These are phyloP conservation scores for Ectobius pallidus DNA, from an alignment of 2,888 invertebrate genomes.

Conservation along the genomic window DNA sequence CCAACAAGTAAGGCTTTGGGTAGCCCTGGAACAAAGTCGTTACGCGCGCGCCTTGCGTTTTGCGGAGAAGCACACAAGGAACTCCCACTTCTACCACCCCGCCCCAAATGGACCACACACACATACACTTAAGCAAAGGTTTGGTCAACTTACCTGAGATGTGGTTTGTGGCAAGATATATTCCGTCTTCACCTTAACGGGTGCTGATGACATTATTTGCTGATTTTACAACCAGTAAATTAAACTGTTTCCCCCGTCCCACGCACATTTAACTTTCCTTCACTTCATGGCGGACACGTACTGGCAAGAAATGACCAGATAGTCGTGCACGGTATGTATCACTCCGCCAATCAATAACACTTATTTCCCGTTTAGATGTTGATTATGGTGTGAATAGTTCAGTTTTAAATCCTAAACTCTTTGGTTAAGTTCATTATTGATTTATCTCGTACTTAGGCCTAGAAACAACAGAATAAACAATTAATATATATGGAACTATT, in stretches of 20 bases:
- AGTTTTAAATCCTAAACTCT: too few species aligned
- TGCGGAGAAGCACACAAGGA: slow-evolving; percentile 33
- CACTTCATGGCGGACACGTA: slow-evolving; percentile 39
- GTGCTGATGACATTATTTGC: slow-evolving; percentile 41
- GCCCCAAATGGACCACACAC: slow-evolving; percentile 38
- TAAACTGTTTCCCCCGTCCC: slow-evolving; percentile 1
- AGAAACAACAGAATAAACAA: too few species aligned
- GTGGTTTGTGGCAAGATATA: slow-evolving; percentile 38
- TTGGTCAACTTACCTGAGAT: slow-evolving; percentile 37
- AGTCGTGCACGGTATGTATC: slow-evolving; percentile 32
- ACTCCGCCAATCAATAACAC: slow-evolving; percentile 41
- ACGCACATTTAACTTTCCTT: slow-evolving; percentile 29
- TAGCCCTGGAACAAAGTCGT: slow-evolving; percentile 40
- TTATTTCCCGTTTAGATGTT: too few species aligned
- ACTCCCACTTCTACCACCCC: slow-evolving; percentile 42
- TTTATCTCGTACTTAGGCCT: too few species aligned
- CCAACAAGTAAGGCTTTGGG: slow-evolving; percentile 35
- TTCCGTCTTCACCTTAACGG: slow-evolving; percentile 38
- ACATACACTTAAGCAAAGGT: slow-evolving; percentile 22
- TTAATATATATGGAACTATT: slow-evolving; percentile 37
- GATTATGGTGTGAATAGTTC: too few species aligned
- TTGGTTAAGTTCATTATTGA: too few species aligned
- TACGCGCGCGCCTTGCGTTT: slow-evolving; percentile 42
- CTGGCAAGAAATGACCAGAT: slow-evolving; percentile 29
- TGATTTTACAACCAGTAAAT: slow-evolving; percentile 17